Evolutionary conservation across 2,113 vertebrate genomes (phyloP), one percentile per base, ranked within the genome.

Genomic region (Ivindomyrus marchei): DNA sequence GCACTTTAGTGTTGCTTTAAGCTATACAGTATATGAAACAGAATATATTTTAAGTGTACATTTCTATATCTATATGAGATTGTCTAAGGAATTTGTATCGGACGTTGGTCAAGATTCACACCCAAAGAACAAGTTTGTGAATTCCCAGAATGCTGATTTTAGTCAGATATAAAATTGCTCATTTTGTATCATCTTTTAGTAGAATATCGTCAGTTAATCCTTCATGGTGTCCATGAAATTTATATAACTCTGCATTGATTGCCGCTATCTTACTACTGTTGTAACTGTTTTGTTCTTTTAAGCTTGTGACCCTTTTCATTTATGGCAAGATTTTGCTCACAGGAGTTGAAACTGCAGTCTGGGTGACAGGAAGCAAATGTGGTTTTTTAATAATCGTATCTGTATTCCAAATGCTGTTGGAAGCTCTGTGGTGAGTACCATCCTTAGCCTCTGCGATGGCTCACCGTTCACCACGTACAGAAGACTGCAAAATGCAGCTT

Each of bases 1-100:
- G 89, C 83, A 90, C 89, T 87, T 66, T 85, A 89, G 24, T 74
- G 42, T 77, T 47, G 77, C 31, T 89, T 10, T 87, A 49, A 90
- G 56, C 52, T 66, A 50, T 39, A 89, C 13, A 19, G 36, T 31
- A 87, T n/a, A 83, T 89, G 46, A 83, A 89, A 31, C 19, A 77
- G 27, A 83, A 84, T 56, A 53, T 46, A 83, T 83, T 89, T 74
- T 89, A 84, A 52, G 50, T 84, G 39, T 46, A 8, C 39, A 53
- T 39, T 89, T 15, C 62, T 77, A 17, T 89, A 49, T 89, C 6
- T 66, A 42, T 83, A 31, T 84, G 49, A n/a, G 19, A 31, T 83
- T 21, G 74, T 19, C 70, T 77, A 39, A 42, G 13, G 21, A 7
- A 77, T 2, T 42, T 45, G 15, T 88, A 24, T 62, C 17, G 4